Evolutionary conservation across 2,888 invertebrate genomes (phyloP).

Genomic region (Cosmia trapezina): DNA sequence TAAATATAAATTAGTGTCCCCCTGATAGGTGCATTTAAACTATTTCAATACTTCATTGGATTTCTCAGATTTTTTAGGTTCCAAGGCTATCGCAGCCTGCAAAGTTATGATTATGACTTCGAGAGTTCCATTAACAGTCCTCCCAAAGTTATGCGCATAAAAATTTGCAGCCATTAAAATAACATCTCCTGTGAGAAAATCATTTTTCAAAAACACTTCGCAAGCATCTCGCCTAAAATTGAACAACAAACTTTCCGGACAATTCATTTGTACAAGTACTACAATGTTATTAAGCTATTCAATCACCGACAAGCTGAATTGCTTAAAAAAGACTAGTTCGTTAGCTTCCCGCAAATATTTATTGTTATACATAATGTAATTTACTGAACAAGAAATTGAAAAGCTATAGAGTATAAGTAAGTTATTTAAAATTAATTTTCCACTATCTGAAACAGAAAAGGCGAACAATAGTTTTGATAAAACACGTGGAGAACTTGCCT

Average conservation of each 20-base stretch:
- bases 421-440: conserved; percentile 20
- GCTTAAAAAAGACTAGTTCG: conserved; percentile 7
- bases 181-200: conserved; percentile 11
- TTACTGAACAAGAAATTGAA: conserved; percentile 24
- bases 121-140: conserved; percentile 12
- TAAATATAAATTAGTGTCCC: neutral
- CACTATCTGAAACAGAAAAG: conserved; percentile 9
- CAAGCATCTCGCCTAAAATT: conserved; percentile 1
- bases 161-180: conserved; percentile 29
- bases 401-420: conserved; percentile 8
- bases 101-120: neutral
- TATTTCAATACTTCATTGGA: neutral
- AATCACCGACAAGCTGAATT: conserved; percentile 29
- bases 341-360: neutral
- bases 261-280: conserved; percentile 10
- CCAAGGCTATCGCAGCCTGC: neutral
- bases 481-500: conserved; percentile 51
- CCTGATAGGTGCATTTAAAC: neutral
- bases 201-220: neutral
- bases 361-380: conserved; percentile 12
- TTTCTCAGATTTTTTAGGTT: neutral
- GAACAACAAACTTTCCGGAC: conserved; percentile 20
- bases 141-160: conserved; percentile 27
- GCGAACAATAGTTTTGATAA: conserved; percentile 39
- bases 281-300: conserved; percentile 28